Percentiles rank a stretch among this genome's conserved stretches.
Evolutionary conservation across 2,113 vertebrate species (phyloP).

Genomic region (Gasterosteus nipponicus): DNA sequence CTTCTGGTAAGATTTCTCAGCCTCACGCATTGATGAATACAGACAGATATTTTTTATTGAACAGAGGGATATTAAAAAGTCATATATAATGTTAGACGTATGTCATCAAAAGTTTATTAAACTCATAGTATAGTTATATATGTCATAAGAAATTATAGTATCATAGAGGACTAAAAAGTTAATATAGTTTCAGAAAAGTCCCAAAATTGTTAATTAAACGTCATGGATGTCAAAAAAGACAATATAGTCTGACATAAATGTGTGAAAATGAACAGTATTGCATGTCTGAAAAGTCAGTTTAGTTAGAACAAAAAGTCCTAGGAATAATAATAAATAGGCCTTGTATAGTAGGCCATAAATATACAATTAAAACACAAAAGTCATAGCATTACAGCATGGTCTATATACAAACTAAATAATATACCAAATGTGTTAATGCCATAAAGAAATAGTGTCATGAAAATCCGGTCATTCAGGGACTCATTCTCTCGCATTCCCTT

Average conservation of each 20-base stretch:
- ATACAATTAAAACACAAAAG: background rate
- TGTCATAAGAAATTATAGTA: background rate
- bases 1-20: constrained; percentile 83
- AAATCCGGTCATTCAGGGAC: background rate
- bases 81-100: background rate
- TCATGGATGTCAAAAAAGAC: background rate
- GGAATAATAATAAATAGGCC: no score
- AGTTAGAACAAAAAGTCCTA: no score
- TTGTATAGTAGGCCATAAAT: background rate
- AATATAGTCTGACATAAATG: background rate
- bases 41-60: background rate
- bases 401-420: no score
- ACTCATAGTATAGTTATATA: no score
- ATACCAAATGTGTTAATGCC: no score
- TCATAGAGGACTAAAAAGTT: background rate
- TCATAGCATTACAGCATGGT: background rate
- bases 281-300: no score
- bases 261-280: no score
- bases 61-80: background rate
- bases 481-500: background rate
- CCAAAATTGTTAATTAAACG: no score
- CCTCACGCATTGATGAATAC: background rate
- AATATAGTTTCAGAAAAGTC: no score
- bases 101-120: background rate
- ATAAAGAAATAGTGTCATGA: no score